Evolutionary conservation across 2,797 vertebrate species (phyloP), one percentile per base, ranked within the genome.

Genomic region (Aythya fuligula): DNA sequence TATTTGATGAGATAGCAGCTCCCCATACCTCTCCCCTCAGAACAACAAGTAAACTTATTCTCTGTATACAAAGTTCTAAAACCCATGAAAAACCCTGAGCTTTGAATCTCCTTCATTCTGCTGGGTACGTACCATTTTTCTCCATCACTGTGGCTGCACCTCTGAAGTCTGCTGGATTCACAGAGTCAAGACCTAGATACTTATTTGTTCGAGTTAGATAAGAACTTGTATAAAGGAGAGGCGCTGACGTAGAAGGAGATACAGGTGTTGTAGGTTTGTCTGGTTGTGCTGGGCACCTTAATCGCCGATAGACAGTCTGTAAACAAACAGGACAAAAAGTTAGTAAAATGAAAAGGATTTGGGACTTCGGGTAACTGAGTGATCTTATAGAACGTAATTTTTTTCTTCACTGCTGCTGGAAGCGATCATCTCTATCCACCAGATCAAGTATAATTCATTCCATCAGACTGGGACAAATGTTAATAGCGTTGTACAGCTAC

Each of bases 191-290:
- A 45, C 65, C 95, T 8, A 95, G 82, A 47, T 96, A 93, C 62
- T 89, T 97, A 51, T 93, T 96, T 90, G 96, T 90, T 81, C 36
- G 96, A 64, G 97, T 96, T 66, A 97, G 95, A 57, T 96, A 97
- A 16, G 97, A 97, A 32, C 91, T 96, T 24, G 97, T 95, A 4
- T 96, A 98, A 57, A 97, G 94, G 25, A 95, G 95, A 75, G 98
- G 93, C 43, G 96, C 97, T 86, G 97, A 97, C 3, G 89, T 25
- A 13, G 98, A 97, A 13, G 97, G 96, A 92, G 97, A 97, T 9
- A 96, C 95, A 16, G 96, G 93, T 2, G 95, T 96, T 0, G 97
- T 94, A 14, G 96, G 71, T 36, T 97, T 98, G 89, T 98, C 98
- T 11, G 97, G 34, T 28, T 98, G 97, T 16, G 77, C 85, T 19